These are phyloP conservation scores for Patella pellucida DNA, from an alignment of 2,888 invertebrate species.

Conservation along the genomic window DNA sequence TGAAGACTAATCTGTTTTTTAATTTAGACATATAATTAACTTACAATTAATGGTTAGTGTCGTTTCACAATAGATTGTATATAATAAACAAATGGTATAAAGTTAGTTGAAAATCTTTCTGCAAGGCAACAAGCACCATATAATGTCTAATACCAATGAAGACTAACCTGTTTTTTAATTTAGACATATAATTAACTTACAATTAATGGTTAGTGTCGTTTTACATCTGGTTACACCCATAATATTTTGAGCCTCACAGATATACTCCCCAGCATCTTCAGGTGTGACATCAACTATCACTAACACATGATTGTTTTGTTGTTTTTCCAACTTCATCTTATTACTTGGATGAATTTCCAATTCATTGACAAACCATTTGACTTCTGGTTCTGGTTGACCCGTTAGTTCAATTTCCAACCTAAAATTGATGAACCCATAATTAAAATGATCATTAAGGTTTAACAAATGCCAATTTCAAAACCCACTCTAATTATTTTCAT, in stretches of 20 bases:
- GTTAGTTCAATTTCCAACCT: slow-evolving; percentile 63
- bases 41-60: slow-evolving; percentile 67
- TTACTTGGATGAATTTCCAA: slow-evolving; percentile 76
- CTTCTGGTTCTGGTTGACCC: slow-evolving; percentile 65
- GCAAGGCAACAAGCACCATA: too few relatives aligned
- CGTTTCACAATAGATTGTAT: slow-evolving; percentile 22
- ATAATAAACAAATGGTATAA: background rate
- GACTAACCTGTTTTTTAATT: too few relatives aligned
- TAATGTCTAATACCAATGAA: too few relatives aligned
- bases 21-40: slow-evolving; percentile 26
- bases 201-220: slow-evolving; percentile 65
- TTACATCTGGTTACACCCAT: slow-evolving; percentile 78
- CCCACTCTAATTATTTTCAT: too few relatives aligned
- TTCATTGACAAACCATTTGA: slow-evolving; percentile 75
- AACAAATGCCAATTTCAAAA: too few relatives aligned
- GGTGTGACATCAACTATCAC: slow-evolving; percentile 56
- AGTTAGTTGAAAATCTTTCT: too few relatives aligned
- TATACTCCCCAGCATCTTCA: slow-evolving; percentile 83
- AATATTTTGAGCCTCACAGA: slow-evolving; percentile 80
- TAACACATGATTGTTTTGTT: slow-evolving; percentile 54
- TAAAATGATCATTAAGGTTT: slow-evolving; percentile 1
- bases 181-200: slow-evolving; percentile 47
- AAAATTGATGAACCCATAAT: slow-evolving; percentile 12
- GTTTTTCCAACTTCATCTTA: slow-evolving; percentile 51
- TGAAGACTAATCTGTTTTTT: too few relatives aligned